Conservation (phyloP, 2,113 vertebrate species). For the Periophthalmodon schlosseri region DNA sequence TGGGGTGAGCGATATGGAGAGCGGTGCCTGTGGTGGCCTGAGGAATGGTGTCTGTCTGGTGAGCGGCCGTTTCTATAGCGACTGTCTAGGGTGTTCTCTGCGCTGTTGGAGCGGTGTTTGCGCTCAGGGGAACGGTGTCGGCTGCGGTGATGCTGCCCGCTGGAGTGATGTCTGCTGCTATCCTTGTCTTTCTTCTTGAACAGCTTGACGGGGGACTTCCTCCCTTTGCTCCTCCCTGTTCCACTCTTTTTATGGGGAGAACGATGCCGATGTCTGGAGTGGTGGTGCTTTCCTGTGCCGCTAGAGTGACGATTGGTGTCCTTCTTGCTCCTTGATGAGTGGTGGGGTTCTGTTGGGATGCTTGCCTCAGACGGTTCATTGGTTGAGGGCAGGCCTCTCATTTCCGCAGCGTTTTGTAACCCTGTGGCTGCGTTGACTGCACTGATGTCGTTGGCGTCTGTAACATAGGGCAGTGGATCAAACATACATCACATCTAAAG, state of each 20-base stretch:
- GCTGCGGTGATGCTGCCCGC: conserved; percentile 62
- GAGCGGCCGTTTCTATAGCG: conserved; percentile 76
- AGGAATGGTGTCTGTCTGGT: conserved; percentile 74
- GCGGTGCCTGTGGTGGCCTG: conserved; percentile 63
- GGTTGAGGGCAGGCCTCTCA: conserved; percentile 78
- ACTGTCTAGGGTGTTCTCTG: conserved; percentile 86
- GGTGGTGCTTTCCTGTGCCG: conserved; percentile 83
- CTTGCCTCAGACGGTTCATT: conserved; percentile 86
- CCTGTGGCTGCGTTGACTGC: conserved; percentile 78
- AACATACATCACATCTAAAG: conserved; percentile 45
- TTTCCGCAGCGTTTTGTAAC: conserved; percentile 95
- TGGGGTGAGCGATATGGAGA: conserved; percentile 75
- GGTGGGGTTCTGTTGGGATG: conserved; percentile 87
- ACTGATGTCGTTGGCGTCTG: conserved; percentile 89
- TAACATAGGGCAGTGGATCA: conserved; percentile 78
- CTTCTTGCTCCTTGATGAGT: conserved; percentile 88
- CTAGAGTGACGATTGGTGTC: conserved; percentile 78
- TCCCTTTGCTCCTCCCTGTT: conserved; percentile 57
- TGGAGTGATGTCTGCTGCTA: conserved; percentile 10
- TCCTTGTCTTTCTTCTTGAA: conserved; percentile 66
- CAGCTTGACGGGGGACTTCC: conserved; percentile 37
- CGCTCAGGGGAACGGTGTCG: conserved; percentile 81
- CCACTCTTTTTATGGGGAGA: conserved; percentile 80
- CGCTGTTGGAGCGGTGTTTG: conserved; percentile 81
- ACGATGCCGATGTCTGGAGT: conserved; percentile 80